A percentile compares a stretch with the other conserved stretches of the same genome.
Evolutionary conservation across 2,888 invertebrate species (phyloP).

Genomic region (Mamestra brassicae): DNA sequence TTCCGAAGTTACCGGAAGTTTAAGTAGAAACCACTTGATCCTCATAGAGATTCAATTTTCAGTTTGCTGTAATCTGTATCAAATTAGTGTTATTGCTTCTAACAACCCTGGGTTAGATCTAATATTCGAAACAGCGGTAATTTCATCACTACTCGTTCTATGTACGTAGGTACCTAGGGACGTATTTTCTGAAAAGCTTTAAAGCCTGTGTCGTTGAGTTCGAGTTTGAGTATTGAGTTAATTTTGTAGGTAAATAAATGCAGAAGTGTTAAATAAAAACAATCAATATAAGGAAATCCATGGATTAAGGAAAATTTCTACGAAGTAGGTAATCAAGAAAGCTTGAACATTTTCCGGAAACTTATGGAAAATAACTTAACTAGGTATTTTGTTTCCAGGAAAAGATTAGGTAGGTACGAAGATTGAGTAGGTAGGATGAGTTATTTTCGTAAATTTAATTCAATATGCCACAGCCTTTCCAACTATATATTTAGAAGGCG

Average conservation of each 20-base stretch:
- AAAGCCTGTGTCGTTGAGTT: background rate
- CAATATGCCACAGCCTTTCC: background rate
- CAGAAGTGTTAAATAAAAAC: background rate
- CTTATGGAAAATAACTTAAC: slow-evolving; percentile 9
- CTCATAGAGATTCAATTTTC: background rate
- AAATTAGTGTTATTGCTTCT: background rate
- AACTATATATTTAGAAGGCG: background rate
- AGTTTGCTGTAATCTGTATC: background rate
- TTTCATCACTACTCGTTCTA: background rate
- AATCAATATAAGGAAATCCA: slow-evolving; percentile 25
- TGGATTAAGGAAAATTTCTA: slow-evolving; percentile 14
- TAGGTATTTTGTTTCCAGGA: background rate
- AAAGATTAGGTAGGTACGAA: background rate
- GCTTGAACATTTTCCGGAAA: background rate
- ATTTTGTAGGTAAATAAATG: background rate
- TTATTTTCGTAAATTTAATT: background rate
- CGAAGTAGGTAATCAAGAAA: slow-evolving; percentile 16
- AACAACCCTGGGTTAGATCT: background rate
- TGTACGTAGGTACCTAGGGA: no score
- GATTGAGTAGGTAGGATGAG: background rate
- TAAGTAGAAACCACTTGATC: no score
- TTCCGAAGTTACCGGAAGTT: no score
- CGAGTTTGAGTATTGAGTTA: background rate
- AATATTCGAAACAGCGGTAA: background rate
- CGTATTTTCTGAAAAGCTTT: background rate